These are phyloP conservation scores for Mercenaria mercenaria DNA, from an alignment of 1,140 invertebrate genomes.

Conservation along the genomic window DNA sequence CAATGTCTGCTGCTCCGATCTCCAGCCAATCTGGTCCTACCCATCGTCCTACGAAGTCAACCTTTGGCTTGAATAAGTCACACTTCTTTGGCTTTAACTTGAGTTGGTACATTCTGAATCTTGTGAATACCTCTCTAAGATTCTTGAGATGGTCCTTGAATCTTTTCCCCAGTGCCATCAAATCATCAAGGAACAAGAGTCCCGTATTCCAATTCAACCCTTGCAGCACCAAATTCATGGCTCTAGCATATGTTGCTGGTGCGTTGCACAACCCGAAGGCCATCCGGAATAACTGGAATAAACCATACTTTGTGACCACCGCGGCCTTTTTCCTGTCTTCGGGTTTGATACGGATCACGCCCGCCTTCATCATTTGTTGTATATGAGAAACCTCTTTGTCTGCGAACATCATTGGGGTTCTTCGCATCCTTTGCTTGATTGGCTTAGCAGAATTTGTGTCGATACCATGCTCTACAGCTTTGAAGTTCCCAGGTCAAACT, in stretches of 20 bases:
- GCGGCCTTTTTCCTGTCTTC: conserved; percentile 29
- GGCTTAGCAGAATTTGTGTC: conserved; percentile 36
- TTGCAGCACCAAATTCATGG: not conserved
- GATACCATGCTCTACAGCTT: conserved; percentile 16
- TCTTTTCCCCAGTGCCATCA: conserved; percentile 15
- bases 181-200: not conserved
- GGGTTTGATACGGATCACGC: not conserved
- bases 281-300: conserved; percentile 10
- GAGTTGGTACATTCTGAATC: conserved; percentile 23
- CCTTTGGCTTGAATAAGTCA: not conserved
- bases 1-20: not conserved
- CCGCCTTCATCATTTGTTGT: conserved; percentile 26
- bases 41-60: conserved; percentile 20
- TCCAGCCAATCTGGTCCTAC: not conserved
- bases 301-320: conserved; percentile 19
- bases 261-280: conserved; percentile 1
- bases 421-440: conserved; percentile 17
- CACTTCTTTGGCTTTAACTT: conserved; percentile 37
- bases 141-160: not conserved
- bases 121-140: not conserved
- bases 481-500: conserved; percentile 39
- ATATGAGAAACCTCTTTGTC: conserved; percentile 8
- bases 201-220: conserved; percentile 26
- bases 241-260: conserved; percentile 6
- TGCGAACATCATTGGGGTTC: not conserved